Conservation (phyloP, 2,113 vertebrate species). For the rabbit (Oryctolagus cuniculus) region DNA sequence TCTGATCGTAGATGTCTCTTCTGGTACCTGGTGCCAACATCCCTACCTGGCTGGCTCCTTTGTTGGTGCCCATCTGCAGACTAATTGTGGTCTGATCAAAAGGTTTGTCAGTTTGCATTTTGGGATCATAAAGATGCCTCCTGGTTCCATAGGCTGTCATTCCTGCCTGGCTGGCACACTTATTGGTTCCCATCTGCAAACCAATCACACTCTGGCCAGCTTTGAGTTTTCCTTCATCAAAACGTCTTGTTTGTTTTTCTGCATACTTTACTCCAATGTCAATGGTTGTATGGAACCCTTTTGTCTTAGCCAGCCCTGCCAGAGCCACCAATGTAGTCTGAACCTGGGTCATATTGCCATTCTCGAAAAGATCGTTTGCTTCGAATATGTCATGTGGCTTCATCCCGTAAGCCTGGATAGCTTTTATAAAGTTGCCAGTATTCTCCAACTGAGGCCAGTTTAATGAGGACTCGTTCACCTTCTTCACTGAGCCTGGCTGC, state of each 20-base stretch:
- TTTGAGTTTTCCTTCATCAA: slow-evolving; percentile 96
- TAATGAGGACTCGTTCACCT: too few relatives aligned
- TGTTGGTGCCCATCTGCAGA: too few relatives aligned
- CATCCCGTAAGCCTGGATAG: slow-evolving; percentile 95
- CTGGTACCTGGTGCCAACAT: too few relatives aligned
- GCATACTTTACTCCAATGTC: slow-evolving; percentile 98
- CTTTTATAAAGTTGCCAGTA: slow-evolving; percentile 98
- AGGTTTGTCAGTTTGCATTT: too few relatives aligned
- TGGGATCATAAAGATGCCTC: too few relatives aligned
- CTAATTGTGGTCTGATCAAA: too few relatives aligned
- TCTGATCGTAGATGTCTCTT: too few relatives aligned
- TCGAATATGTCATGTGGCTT: slow-evolving; percentile 99
- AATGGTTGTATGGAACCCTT: slow-evolving; percentile 95
- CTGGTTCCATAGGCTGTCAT: too few relatives aligned
- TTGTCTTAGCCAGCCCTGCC: slow-evolving; percentile 98
- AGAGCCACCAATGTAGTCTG: slow-evolving; percentile 96
- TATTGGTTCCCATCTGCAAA: too few relatives aligned
- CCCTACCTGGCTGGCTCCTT: too few relatives aligned
- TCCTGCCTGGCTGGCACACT: too few relatives aligned
- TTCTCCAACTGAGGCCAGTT: slow-evolving; percentile 99
- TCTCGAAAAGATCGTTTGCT: slow-evolving; percentile 99
- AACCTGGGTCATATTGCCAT: slow-evolving; percentile 98
- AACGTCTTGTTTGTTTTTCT: slow-evolving; percentile 95
- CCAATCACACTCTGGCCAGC: slow-evolving; percentile 98
- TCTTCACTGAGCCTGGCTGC: too few relatives aligned